phyloP scores from a whole-genome alignment of 2,797 vertebrate genomes.

The Odontamblyopus lacepedii region DNA sequence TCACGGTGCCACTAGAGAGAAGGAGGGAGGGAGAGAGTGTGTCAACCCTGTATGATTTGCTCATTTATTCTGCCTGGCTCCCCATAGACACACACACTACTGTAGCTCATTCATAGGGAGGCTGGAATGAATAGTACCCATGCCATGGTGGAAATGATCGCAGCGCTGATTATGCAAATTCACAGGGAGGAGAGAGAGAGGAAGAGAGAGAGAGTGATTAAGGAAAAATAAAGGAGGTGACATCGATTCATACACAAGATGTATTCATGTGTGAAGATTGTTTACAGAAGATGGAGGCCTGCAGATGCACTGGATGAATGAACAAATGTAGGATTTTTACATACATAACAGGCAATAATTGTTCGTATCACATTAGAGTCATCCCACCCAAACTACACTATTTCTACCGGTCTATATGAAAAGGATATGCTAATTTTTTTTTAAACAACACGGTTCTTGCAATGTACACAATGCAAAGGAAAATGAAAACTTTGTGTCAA shows the following conservation, averaged over 20 bases:
- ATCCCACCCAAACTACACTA: neutral
- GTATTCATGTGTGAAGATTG: conserved; percentile 15
- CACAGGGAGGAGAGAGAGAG: conserved; percentile 12
- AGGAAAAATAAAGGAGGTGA: conserved; percentile 18
- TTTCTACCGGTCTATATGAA: neutral
- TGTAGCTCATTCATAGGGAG: conserved; percentile 21
- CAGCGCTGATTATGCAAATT: conserved; percentile 65
- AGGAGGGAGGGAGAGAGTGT: conserved; percentile 34
- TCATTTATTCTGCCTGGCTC: conserved; percentile 52
- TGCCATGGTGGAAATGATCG: conserved; percentile 58
- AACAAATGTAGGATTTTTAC: neutral
- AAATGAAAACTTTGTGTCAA: neutral
- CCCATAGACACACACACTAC: conserved; percentile 25
- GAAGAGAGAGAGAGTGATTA: conserved; percentile 29
- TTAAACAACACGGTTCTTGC: neutral
- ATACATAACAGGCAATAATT: neutral
- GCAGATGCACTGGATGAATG: conserved; percentile 1
- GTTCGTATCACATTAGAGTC: neutral
- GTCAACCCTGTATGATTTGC: conserved; percentile 52
- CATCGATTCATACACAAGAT: conserved; percentile 31
- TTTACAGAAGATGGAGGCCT: conserved; percentile 18
- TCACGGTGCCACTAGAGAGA: conserved; percentile 58
- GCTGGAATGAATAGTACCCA: conserved; percentile 54
- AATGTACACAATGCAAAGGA: neutral
- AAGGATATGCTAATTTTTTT: neutral